Conservation (phyloP, 1,140 invertebrate genomes). For the Trichonephila clavata region DNA sequence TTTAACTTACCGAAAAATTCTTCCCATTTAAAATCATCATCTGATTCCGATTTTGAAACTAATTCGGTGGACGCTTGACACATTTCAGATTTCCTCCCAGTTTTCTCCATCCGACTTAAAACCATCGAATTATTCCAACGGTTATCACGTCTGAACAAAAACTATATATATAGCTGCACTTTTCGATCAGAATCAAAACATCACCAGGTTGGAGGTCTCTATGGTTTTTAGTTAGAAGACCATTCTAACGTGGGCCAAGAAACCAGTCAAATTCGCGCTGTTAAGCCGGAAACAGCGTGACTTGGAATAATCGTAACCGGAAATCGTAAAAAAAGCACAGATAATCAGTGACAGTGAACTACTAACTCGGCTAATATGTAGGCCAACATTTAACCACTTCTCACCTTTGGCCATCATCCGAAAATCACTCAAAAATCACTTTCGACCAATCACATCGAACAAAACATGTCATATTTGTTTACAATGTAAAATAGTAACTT, state of each 20-base stretch:
- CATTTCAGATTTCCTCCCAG: conserved; percentile 62
- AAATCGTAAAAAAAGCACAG: conserved; percentile 66
- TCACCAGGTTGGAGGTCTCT: not conserved
- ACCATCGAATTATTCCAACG: conserved; percentile 66
- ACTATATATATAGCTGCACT: not conserved
- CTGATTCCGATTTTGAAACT: conserved; percentile 67
- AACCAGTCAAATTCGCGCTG: conserved; percentile 13
- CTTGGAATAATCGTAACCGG: conserved; percentile 67
- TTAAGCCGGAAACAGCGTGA: conserved; percentile 63
- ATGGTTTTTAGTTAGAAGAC: conserved; percentile 40
- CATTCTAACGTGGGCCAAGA: conserved; percentile 7
- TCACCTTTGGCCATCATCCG: conserved; percentile 54
- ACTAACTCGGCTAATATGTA: conserved; percentile 25
- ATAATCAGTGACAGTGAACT: conserved; percentile 70
- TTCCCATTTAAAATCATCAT: conserved; percentile 76
- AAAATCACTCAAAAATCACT: not conserved
- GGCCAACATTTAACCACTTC: not conserved
- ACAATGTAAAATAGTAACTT: not conserved
- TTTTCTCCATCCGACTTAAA: conserved; percentile 66
- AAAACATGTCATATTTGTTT: not conserved
- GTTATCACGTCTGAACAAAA: conserved; percentile 13
- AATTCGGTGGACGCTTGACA: conserved; percentile 72
- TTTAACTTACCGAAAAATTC: conserved; percentile 73
- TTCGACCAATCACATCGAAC: not conserved
- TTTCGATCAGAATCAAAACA: conserved; percentile 13